phyloP scores from a whole-genome alignment of 1,140 invertebrate genomes.

The Galleria mellonella region DNA sequence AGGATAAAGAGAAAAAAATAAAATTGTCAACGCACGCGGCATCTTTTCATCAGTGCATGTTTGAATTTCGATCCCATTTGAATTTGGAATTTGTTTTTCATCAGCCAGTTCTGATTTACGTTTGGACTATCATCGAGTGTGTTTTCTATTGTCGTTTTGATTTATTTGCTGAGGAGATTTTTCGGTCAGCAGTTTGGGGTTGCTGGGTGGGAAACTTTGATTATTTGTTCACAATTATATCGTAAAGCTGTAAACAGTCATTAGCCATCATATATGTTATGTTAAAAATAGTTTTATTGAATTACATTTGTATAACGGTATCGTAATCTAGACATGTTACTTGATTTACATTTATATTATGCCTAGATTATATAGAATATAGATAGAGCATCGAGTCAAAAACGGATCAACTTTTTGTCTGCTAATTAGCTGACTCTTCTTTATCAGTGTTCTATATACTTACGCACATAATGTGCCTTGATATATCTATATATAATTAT shows the following conservation, averaged over 20 bases:
- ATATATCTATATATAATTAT: too few relatives aligned
- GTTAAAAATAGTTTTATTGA: too few relatives aligned
- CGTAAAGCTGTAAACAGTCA: background rate
- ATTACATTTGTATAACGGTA: too few relatives aligned
- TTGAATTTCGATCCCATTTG: conserved; percentile 65
- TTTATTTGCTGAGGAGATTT: conserved; percentile 61
- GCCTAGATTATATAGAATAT: too few relatives aligned
- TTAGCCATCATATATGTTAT: too few relatives aligned
- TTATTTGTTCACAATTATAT: conserved; percentile 22
- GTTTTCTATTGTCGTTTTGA: conserved; percentile 42
- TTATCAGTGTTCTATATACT: too few relatives aligned
- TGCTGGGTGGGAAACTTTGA: conserved; percentile 15
- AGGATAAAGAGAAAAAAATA: conserved; percentile 6
- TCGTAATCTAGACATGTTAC: too few relatives aligned
- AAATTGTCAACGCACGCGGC: conserved; percentile 47
- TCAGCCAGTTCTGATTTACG: conserved; percentile 55
- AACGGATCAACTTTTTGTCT: too few relatives aligned
- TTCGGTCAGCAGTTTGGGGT: conserved; percentile 35
- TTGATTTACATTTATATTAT: too few relatives aligned
- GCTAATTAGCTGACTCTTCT: too few relatives aligned
- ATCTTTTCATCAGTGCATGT: conserved; percentile 65
- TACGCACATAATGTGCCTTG: too few relatives aligned
- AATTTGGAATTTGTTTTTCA: conserved; percentile 68
- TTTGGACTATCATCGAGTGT: conserved; percentile 54
- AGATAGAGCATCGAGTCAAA: too few relatives aligned